Conservation (phyloP, 2,888 invertebrate species). For the Philhelius pedissequus region DNA sequence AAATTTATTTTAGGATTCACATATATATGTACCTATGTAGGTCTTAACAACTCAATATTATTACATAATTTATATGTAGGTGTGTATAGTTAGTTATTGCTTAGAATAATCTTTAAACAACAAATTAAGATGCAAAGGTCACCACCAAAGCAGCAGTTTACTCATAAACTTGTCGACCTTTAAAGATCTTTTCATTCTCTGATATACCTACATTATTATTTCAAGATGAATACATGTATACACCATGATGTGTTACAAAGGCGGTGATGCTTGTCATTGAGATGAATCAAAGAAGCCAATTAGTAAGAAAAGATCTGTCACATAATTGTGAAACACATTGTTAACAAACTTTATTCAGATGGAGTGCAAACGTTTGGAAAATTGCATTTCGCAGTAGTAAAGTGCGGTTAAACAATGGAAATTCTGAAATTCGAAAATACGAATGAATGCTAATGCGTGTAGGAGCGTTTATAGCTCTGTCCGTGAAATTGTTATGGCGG, state of each 20-base stretch:
- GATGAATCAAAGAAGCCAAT: not conserved
- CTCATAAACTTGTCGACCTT: slow-evolving; percentile 32
- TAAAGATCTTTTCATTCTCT: not conserved
- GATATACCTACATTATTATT: not conserved
- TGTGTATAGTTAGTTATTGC: too few relatives aligned
- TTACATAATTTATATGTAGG: too few relatives aligned
- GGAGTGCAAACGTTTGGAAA: too few relatives aligned
- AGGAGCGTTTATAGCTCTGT: too few relatives aligned
- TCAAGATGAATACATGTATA: not conserved
- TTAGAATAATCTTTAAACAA: not conserved
- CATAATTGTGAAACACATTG: not conserved
- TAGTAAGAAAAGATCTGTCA: not conserved
- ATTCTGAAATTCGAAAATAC: too few relatives aligned
- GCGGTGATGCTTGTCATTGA: not conserved
- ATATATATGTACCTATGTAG: too few relatives aligned
- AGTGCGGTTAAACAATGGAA: too few relatives aligned
- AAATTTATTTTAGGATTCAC: not conserved
- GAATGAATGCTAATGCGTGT: too few relatives aligned
- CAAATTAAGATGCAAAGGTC: not conserved
- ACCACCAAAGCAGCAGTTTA: not conserved
- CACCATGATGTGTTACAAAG: not conserved
- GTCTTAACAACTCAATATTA: too few relatives aligned
- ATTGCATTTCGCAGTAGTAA: too few relatives aligned
- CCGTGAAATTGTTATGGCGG: too few relatives aligned
- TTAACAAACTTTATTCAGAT: too few relatives aligned